Conservation (phyloP, 1,140 invertebrate species). For the Hycleus phaleratus region DNA sequence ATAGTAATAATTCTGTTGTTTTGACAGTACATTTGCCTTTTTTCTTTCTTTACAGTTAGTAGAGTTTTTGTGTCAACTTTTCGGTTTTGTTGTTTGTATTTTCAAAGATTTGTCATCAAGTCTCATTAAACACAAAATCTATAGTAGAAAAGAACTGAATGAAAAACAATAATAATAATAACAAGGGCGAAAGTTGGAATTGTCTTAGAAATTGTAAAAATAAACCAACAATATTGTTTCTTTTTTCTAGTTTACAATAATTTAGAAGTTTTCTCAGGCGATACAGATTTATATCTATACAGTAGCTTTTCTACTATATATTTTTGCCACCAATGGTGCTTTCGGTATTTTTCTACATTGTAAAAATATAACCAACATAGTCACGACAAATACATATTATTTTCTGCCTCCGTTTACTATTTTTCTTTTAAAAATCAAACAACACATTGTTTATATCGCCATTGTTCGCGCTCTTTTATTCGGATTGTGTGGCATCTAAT, state of each 20-base stretch:
- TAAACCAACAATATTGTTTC: too few species aligned
- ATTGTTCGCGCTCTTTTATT: constrained; percentile 38
- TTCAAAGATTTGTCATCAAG: neutral
- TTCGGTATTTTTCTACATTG: constrained; percentile 21
- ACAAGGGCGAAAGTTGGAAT: too few species aligned
- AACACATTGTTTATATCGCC: constrained; percentile 38
- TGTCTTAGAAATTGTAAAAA: too few species aligned
- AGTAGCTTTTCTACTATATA: too few species aligned
- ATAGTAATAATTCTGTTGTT: constrained; percentile 32
- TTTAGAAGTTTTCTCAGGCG: too few species aligned
- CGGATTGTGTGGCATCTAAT: constrained; percentile 37
- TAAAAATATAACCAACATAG: constrained; percentile 26
- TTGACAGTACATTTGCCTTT: constrained; percentile 23
- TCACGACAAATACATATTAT: constrained; percentile 37
- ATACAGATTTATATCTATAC: too few species aligned
- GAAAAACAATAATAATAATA: too few species aligned
- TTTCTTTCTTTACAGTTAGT: constrained; percentile 8
- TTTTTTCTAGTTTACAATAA: too few species aligned
- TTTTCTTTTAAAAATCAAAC: constrained; percentile 25
- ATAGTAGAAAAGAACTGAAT: too few species aligned
- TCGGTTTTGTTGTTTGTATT: constrained; percentile 5
- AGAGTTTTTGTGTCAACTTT: constrained; percentile 9
- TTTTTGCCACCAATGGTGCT: too few species aligned
- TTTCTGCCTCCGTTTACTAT: constrained; percentile 31
- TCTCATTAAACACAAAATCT: neutral